A percentile compares a stretch with the other conserved stretches of the same genome.
Conservation (phyloP, 2,797 vertebrate species). For the Dryobates pubescens region DNA sequence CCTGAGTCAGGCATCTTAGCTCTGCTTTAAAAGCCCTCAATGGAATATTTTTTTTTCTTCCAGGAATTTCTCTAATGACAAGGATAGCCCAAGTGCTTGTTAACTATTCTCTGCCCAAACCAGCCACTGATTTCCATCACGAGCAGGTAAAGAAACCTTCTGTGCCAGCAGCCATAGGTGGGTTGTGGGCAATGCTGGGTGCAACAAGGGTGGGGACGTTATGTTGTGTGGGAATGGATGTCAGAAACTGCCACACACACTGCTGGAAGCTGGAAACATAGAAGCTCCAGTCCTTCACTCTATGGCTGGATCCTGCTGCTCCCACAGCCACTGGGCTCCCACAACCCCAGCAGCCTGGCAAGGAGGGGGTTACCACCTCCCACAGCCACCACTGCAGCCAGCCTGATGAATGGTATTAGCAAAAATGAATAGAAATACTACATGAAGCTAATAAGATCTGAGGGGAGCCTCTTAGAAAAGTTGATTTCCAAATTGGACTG, state of each 20-base stretch:
- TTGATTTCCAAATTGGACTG: slow-evolving; percentile 69
- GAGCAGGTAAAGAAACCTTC: not conserved
- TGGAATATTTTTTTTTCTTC: not conserved
- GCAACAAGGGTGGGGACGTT: too few species aligned
- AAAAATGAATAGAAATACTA: slow-evolving; percentile 64
- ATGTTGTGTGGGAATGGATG: too few species aligned
- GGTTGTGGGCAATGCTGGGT: not conserved
- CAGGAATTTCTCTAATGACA: slow-evolving; percentile 34
- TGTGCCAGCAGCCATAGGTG: fast-evolving
- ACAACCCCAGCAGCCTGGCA: fast-evolving
- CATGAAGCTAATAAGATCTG: slow-evolving; percentile 64
- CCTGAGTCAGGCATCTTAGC: not conserved
- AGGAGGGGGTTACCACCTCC: slow-evolving; percentile 31
- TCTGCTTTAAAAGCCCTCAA: slow-evolving; percentile 24
- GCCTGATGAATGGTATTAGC: slow-evolving; percentile 52
- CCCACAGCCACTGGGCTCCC: fast-evolving
- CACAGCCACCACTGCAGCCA: not conserved
- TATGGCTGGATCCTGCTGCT: not conserved
- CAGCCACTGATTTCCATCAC: not conserved
- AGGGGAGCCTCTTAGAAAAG: slow-evolving; percentile 58
- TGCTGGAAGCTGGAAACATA: not conserved
- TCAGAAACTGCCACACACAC: not conserved
- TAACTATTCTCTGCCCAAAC: not conserved
- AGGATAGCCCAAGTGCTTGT: not conserved
- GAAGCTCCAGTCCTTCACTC: not conserved